Conservation (phyloP, 2,888 invertebrate genomes). For the Drosophila koepferae region DNA sequence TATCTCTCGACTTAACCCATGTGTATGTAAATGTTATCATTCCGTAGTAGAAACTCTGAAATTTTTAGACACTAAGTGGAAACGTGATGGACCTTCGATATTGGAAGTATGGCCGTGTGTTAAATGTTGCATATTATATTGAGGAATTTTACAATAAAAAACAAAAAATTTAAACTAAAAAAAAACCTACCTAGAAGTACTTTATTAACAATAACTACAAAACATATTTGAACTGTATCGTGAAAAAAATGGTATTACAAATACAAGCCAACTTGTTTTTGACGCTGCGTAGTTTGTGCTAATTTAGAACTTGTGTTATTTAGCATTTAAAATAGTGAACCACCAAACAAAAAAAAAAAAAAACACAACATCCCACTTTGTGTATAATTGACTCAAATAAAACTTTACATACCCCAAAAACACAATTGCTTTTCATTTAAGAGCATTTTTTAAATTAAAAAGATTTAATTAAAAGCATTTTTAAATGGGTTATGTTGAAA, state of each 20-base stretch:
- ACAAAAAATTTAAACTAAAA: conserved; percentile 38
- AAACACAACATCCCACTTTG: conserved; percentile 41
- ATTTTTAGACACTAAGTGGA: conserved; percentile 42
- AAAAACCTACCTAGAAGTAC: conserved; percentile 58
- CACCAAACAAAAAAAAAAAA: conserved; percentile 46
- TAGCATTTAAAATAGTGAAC: conserved; percentile 74
- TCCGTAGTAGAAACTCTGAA: conserved; percentile 57
- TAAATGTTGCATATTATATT: conserved; percentile 69
- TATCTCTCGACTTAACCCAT: conserved; percentile 44
- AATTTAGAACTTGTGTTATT: conserved; percentile 65
- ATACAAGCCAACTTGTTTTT: conserved; percentile 53
- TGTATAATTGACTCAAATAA: conserved; percentile 70
- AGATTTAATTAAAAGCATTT: too few species aligned
- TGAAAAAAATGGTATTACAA: conserved; percentile 56
- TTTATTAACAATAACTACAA: conserved; percentile 57
- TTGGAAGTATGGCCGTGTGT: conserved; percentile 61
- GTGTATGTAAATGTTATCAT: conserved; percentile 70
- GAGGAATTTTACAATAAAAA: conserved; percentile 61
- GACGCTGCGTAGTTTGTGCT: conserved; percentile 62
- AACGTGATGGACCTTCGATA: conserved; percentile 72
- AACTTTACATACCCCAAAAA: conserved; percentile 44
- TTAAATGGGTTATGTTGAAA: not conserved
- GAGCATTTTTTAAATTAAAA: too few species aligned
- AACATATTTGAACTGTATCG: conserved; percentile 56
- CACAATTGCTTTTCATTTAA: not conserved